Evolutionary conservation across 2,113 vertebrate genomes (phyloP), one percentile per base, ranked within the genome.

Genomic region (Microcebus tavaratra): DNA sequence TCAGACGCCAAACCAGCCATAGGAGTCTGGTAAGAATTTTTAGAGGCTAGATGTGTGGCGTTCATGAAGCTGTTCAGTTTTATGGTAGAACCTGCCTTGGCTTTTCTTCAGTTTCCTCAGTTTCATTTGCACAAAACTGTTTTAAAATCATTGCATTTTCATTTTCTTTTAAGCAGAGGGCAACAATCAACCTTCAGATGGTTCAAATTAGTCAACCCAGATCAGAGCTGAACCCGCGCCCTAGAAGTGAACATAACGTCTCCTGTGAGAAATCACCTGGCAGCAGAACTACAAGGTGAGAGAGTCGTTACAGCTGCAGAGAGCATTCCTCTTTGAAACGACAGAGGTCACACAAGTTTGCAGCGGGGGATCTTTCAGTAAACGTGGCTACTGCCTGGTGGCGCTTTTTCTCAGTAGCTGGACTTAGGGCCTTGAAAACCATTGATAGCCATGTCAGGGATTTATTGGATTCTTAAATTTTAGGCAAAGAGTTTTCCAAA

Each of bases 1-100:
- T 17, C 4, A 68, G 39, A 59, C 18, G 13, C 0, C 0, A 20
- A 27, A 2, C 34, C 39, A 72, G 34, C 27, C 23, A 0, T 1
- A 0, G 27, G 48, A 42, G 1, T 14, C 20, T 1, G 17, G 15
- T 50, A 21, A 89, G 70, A 63, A 59, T 12, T 17, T 65, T 23
- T 7, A 65, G 27, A 31, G 7, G 48, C 12, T 21, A 78, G 72
- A 61, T 6, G 4, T 53, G 39, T 3, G 23, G 10, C 5, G 1
- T 10, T 31, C 10, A 0, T 23, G 70, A 80, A 18, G 15, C 50
- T 14, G 23, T 61, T 20, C 76, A n/a, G 23, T 27, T 75, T 75
- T n/a, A 7, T 45, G 36, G 17, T 31, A 0, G 45, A n/a, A 61
- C 1, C 3, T 2, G 31, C 34, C 39, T 65, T 11, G 25, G 5